Percentiles rank a stretch among this genome's conserved stretches.
phyloP scores from a whole-genome alignment of 2,113 vertebrate genomes.

The Cyprinodon variegatus region DNA sequence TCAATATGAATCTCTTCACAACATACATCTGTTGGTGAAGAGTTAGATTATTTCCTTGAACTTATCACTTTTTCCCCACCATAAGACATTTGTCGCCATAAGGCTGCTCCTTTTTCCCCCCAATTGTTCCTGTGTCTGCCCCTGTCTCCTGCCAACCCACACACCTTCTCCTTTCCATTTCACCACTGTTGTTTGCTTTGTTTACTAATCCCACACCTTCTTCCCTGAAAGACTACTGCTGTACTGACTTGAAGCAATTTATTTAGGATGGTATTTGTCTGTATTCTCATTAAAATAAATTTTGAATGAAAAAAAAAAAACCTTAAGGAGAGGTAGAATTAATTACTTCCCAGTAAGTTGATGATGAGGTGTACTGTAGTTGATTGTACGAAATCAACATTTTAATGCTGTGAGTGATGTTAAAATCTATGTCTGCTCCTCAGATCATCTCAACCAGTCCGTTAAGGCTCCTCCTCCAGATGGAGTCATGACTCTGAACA shows the following conservation, averaged over 20 bases:
- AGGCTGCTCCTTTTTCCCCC: constrained; percentile 6
- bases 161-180: constrained; percentile 17
- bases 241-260: neutral
- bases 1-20: constrained; percentile 26
- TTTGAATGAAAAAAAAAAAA: neutral
- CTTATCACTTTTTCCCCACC: constrained; percentile 29
- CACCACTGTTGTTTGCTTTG: constrained; percentile 41
- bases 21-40: constrained; percentile 44
- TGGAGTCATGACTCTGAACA: constrained; percentile 87
- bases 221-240: neutral
- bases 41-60: constrained; percentile 43
- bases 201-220: constrained; percentile 57
- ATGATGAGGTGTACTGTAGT: neutral
- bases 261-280: neutral
- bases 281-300: neutral
- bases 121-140: neutral
- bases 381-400: neutral
- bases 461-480: constrained; percentile 71
- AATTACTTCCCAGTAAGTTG: neutral
- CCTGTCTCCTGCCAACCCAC: neutral
- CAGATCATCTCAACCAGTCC: constrained; percentile 43
- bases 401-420: constrained; percentile 15
- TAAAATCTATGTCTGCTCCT: constrained; percentile 6
- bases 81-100: constrained; percentile 27
- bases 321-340: neutral